Conservation (phyloP, 2,797 vertebrate species). For the Microctenopoma steveboyesi region DNA sequence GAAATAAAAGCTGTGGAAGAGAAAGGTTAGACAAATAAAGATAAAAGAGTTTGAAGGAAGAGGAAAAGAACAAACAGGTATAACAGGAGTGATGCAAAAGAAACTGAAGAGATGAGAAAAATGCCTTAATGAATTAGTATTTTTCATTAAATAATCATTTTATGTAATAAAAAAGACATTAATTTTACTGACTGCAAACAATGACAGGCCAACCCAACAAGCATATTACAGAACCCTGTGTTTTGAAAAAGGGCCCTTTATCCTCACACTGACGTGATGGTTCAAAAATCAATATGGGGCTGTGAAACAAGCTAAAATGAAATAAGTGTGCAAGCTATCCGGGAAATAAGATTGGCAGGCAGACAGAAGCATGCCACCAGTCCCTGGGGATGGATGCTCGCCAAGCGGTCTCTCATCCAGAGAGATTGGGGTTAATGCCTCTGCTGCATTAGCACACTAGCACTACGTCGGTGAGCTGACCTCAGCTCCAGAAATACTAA, state of each 20-base stretch:
- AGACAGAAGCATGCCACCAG: conserved; percentile 69
- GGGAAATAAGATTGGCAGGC: conserved; percentile 81
- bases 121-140: too few species aligned
- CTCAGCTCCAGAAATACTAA: conserved; percentile 60
- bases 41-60: conserved; percentile 41
- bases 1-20: conserved; percentile 66
- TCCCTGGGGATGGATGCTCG: conserved; percentile 68
- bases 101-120: not conserved
- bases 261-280: conserved; percentile 68
- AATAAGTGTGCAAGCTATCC: conserved; percentile 81
- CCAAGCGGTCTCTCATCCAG: conserved; percentile 61
- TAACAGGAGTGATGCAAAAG: not conserved
- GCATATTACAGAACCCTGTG: conserved; percentile 56
- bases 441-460: conserved; percentile 69
- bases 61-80: conserved; percentile 16
- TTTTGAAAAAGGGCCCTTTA: conserved; percentile 59
- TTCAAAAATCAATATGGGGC: conserved; percentile 78
- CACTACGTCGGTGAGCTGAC: conserved; percentile 55
- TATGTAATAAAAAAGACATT: conserved; percentile 39
- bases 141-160: conserved; percentile 30
- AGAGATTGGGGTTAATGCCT: conserved; percentile 81
- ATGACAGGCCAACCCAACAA: conserved; percentile 52
- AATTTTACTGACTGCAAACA: conserved; percentile 50
- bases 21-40: conserved; percentile 64
- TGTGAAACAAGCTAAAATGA: conserved; percentile 80